Conservation (phyloP, 2,113 vertebrate genomes). For the Malurus melanocephalus region DNA sequence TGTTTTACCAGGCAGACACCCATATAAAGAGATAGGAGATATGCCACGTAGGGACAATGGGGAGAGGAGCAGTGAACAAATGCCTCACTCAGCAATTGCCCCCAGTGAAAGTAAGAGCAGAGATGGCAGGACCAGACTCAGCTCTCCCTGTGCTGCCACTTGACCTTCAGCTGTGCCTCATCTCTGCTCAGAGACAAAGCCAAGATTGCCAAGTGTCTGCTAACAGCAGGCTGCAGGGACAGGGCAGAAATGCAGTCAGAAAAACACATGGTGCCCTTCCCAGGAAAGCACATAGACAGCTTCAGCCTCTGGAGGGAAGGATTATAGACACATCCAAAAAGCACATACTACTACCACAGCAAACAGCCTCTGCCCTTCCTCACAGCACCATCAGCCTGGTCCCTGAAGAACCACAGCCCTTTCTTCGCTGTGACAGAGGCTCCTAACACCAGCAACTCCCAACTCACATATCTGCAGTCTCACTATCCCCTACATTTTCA, state of each 20-base stretch:
- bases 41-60: not conserved
- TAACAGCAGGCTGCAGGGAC: not conserved
- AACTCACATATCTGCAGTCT: not conserved
- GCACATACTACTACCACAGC: constrained; percentile 1
- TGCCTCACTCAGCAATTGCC: not conserved
- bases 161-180: not conserved
- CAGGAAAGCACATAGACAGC: not conserved
- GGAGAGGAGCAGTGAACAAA: not conserved
- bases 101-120: not conserved
- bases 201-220: not conserved
- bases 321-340: constrained; percentile 4
- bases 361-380: constrained; percentile 28
- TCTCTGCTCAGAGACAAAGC: not conserved
- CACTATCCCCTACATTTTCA: not conserved
- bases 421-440: constrained; percentile 1
- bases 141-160: not conserved
- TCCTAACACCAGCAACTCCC: not conserved
- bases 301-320: not conserved
- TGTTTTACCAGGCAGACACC: not conserved
- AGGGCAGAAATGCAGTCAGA: not conserved
- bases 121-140: not conserved
- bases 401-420: constrained; percentile 2
- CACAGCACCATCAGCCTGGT: constrained; percentile 5
- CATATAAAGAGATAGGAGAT: not conserved
- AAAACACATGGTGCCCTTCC: accelerated